Percentiles rank a stretch among this genome's conserved stretches.
Evolutionary conservation across 2,113 vertebrate species (phyloP).

Genomic region (Alosa alosa): DNA sequence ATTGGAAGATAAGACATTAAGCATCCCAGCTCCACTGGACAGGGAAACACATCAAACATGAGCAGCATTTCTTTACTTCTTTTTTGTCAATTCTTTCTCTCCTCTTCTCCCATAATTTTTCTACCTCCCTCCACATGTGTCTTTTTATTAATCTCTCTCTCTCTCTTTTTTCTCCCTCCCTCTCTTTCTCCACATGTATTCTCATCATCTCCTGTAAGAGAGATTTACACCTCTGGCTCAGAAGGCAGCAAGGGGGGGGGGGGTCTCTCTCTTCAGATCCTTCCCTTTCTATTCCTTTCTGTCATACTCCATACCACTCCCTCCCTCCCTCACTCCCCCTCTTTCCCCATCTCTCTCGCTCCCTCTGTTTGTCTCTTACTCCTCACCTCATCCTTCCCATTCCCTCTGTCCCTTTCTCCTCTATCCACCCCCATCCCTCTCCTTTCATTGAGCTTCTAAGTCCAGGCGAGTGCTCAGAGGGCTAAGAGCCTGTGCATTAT

Average conservation of each 20-base stretch:
- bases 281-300: not conserved
- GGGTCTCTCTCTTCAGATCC: not conserved
- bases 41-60: too few relatives aligned
- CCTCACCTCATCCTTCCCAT: not conserved
- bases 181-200: not conserved
- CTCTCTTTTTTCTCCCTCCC: not conserved
- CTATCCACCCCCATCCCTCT: not conserved
- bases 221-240: not conserved
- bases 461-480: not conserved
- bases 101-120: not conserved
- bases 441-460: not conserved
- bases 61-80: not conserved
- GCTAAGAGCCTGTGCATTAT: not conserved
- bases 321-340: not conserved
- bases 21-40: too few relatives aligned
- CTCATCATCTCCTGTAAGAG: not conserved
- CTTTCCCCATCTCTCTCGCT: not conserved
- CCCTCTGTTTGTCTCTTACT: not conserved
- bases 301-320: rapidly evolving
- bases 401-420: not conserved
- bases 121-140: not conserved
- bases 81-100: not conserved
- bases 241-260: not conserved
- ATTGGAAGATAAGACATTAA: too few relatives aligned
- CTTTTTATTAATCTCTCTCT: not conserved